A percentile compares a stretch with the other conserved stretches of the same genome.
Conservation (phyloP, 2,888 invertebrate species). For the Conistra vaccinii region DNA sequence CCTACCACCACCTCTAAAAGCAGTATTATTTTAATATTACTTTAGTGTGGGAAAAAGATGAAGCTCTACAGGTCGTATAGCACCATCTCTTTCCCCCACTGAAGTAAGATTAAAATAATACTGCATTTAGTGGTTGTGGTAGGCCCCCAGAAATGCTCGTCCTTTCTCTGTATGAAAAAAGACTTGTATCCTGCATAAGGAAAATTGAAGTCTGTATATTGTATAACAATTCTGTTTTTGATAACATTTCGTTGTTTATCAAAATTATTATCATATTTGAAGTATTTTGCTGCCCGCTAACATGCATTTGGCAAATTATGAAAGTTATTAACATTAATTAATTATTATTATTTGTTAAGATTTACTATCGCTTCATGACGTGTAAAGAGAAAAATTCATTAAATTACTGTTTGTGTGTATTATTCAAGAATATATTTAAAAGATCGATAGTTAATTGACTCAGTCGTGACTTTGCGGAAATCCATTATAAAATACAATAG, state of each 20-base stretch:
- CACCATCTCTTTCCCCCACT: too few species aligned
- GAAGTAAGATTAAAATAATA: too few species aligned
- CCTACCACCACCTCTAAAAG: too few species aligned
- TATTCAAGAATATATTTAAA: conserved; percentile 14
- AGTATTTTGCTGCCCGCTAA: conserved; percentile 24
- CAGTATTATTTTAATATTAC: too few species aligned
- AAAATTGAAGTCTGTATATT: background rate
- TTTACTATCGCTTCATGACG: conserved; percentile 28
- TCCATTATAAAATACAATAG: too few species aligned
- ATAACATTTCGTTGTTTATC: background rate
- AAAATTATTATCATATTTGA: background rate
- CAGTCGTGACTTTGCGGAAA: too few species aligned
- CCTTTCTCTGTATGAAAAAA: background rate
- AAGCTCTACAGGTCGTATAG: too few species aligned
- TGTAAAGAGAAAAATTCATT: conserved; percentile 42
- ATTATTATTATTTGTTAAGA: conserved; percentile 39
- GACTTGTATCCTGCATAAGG: background rate
- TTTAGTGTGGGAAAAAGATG: too few species aligned
- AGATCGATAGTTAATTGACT: too few species aligned
- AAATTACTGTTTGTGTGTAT: conserved; percentile 18
- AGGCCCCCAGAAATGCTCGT: too few species aligned
- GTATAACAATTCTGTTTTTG: background rate
- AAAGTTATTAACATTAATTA: conserved; percentile 33
- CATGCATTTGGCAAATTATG: conserved; percentile 14
- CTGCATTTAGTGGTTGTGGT: too few species aligned